phyloP scores from a whole-genome alignment of 2,113 vertebrate genomes.

The Nerophis lumbriciformis region DNA sequence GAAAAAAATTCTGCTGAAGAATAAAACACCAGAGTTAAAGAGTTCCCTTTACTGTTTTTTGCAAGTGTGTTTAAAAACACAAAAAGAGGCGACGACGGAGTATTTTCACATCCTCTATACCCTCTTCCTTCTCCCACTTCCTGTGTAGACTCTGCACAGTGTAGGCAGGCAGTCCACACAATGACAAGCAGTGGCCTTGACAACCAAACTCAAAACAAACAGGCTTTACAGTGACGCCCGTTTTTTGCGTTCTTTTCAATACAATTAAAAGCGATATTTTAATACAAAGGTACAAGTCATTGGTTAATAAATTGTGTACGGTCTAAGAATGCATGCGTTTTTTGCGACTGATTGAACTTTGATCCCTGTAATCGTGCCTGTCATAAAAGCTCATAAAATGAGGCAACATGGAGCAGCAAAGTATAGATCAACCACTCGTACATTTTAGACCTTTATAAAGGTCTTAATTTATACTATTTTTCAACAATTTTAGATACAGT shows the following conservation, averaged over 20 bases:
- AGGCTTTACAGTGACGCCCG: neutral
- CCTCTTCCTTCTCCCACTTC: slow-evolving; percentile 40
- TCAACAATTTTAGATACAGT: neutral
- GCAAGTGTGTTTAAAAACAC: slow-evolving; percentile 30
- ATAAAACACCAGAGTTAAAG: slow-evolving; percentile 6
- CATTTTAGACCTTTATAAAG: slow-evolving; percentile 12
- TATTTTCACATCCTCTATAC: slow-evolving; percentile 35
- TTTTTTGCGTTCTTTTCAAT: slow-evolving; percentile 13
- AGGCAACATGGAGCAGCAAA: neutral
- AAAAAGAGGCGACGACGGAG: slow-evolving; percentile 10
- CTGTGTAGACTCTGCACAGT: slow-evolving; percentile 24
- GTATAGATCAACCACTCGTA: neutral
- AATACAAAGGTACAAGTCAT: neutral
- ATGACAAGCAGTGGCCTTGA: slow-evolving; percentile 23
- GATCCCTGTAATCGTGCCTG: slow-evolving; percentile 13
- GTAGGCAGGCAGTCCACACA: slow-evolving; percentile 20
- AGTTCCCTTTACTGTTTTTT: slow-evolving; percentile 9
- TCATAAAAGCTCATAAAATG: slow-evolving; percentile 23
- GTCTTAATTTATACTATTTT: neutral
- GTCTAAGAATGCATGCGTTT: neutral
- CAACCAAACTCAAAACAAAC: slow-evolving; percentile 14
- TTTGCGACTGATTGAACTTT: slow-evolving; percentile 18
- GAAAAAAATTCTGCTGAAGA: neutral
- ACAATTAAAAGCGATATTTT: slow-evolving; percentile 1
- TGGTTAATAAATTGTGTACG: slow-evolving; percentile 8